phyloP scores from a whole-genome alignment of 1,140 invertebrate species.

The Phymastichus coffea region DNA sequence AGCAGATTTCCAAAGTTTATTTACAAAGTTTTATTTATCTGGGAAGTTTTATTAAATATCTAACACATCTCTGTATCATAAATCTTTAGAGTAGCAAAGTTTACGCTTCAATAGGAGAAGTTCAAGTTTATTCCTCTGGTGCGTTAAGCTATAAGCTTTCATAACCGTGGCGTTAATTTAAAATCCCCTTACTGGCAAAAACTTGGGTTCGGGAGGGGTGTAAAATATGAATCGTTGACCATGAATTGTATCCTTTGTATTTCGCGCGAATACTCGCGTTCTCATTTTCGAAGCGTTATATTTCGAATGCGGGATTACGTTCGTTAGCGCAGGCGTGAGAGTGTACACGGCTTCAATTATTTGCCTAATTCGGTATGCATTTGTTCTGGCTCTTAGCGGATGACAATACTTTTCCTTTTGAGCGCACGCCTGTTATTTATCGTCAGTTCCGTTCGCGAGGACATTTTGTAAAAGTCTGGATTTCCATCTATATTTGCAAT shows the following conservation, averaged over 20 bases:
- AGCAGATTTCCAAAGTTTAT: too few species aligned
- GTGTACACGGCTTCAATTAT: slow-evolving; percentile 8
- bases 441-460: too few species aligned
- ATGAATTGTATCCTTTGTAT: not conserved
- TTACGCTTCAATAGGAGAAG: too few species aligned
- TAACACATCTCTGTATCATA: too few species aligned
- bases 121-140: too few species aligned
- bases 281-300: slow-evolving; percentile 5
- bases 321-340: slow-evolving; percentile 2
- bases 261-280: not conserved
- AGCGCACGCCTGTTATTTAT: too few species aligned
- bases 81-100: too few species aligned
- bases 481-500: too few species aligned
- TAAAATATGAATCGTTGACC: slow-evolving; percentile 1
- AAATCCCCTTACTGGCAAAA: slow-evolving; percentile 2
- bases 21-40: too few species aligned
- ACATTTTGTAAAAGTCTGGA: too few species aligned
- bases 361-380: slow-evolving; percentile 3
- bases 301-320: slow-evolving; percentile 8
- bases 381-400: not conserved
- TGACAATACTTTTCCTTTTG: slow-evolving; percentile 17
- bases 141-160: too few species aligned
- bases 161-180: slow-evolving; percentile 9
- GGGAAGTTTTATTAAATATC: too few species aligned
- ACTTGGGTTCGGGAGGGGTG: not conserved